Conservation (phyloP, 2,113 vertebrate species). For the Dipodomys ordii region DNA sequence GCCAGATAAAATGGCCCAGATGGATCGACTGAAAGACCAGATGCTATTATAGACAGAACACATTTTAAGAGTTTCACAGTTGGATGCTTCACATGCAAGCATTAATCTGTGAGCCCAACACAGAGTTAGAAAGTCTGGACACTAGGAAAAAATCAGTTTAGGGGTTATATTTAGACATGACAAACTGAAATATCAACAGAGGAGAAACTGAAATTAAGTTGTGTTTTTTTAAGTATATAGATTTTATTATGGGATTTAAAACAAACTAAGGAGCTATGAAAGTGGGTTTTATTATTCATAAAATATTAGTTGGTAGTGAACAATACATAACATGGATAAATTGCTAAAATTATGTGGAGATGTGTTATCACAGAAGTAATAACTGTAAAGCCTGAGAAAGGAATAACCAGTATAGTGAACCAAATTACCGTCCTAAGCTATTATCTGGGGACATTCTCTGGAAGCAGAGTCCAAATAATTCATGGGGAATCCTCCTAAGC, state of each 20-base stretch:
- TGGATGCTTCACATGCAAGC: conserved; percentile 2
- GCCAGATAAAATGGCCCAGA: conserved; percentile 51
- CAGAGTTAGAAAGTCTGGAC: conserved; percentile 53
- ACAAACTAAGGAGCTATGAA: neutral
- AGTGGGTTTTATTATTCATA: too few relatives aligned
- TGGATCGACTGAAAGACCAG: conserved; percentile 68
- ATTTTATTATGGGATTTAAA: neutral
- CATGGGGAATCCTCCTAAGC: neutral
- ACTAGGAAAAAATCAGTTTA: conserved; percentile 32
- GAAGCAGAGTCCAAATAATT: neutral
- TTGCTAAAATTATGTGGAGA: too few relatives aligned
- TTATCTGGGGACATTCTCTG: neutral
- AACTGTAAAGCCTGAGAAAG: neutral
- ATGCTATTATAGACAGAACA: neutral
- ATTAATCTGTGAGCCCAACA: conserved; percentile 28
- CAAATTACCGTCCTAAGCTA: neutral
- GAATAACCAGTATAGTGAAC: neutral
- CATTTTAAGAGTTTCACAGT: conserved; percentile 16
- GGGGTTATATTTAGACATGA: too few relatives aligned
- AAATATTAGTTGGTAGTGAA: neutral
- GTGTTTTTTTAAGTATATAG: neutral
- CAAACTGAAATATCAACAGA: conserved; percentile 34
- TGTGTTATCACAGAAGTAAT: neutral
- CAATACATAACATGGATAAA: neutral
- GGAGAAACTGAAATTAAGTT: neutral